These are phyloP conservation scores for Chloroclysta siterata DNA, from an alignment of 2,888 invertebrate species.

Conservation along the genomic window DNA sequence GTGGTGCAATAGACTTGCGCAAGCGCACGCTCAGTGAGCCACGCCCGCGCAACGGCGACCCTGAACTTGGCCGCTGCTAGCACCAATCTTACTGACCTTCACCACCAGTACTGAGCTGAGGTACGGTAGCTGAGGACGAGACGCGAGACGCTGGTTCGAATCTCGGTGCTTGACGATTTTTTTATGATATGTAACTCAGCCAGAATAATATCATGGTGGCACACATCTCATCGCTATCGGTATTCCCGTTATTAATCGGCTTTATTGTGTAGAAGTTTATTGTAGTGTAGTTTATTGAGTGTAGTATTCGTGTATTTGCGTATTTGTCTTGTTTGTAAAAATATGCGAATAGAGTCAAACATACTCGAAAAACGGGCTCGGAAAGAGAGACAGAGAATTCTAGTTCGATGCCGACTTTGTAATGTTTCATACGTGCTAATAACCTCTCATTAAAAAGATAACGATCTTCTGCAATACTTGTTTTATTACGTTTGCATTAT, in stretches of 20 bases:
- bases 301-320: no score
- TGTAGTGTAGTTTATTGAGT: no score
- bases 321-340: no score
- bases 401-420: neutral
- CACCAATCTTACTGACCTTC: slow-evolving; percentile 4
- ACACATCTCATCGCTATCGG: no score
- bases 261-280: no score
- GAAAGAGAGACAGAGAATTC: neutral
- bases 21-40: slow-evolving; percentile 22
- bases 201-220: no score
- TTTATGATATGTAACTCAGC: neutral
- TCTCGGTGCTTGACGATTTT: neutral
- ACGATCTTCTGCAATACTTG: neutral
- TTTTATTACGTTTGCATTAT: neutral
- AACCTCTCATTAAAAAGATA: slow-evolving; percentile 2
- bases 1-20: slow-evolving; percentile 31
- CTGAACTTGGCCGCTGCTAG: slow-evolving; percentile 34
- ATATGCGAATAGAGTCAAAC: no score
- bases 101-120: neutral
- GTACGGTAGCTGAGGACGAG: no score
- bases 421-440: neutral
- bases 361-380: no score
- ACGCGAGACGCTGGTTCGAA: neutral
- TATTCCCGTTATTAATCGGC: no score
- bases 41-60: slow-evolving; percentile 21